Base-by-base conservation (phyloP, 2,113 vertebrate genomes). In the Bostrychus sinensis region DNA sequence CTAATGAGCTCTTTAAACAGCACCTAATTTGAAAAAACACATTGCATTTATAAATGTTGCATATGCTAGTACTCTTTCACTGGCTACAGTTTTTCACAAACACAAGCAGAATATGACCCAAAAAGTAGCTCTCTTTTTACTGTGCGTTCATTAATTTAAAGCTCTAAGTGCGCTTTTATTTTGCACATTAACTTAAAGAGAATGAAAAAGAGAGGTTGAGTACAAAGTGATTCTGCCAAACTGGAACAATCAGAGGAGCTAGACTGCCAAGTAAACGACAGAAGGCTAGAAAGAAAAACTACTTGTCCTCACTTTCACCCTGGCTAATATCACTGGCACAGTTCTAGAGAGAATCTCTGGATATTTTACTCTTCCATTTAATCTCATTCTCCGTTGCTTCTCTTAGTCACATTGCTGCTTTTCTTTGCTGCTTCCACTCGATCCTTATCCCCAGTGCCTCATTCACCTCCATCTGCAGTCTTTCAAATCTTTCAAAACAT, bases 251-350 rank as follows among this genome's bases (percentile, higher is more conserved):
- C 82, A 68, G 55, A 71, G 59, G 19, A 81, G 72, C 64, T 26
- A 39, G 54, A 65, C 66, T 90, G 86, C 88, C 85, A 87, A 87
- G 45, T 63, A 77, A 83, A 79, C 75, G 85, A 88, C 85, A 88
- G 82, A 83, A 81, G 81, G 72, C 60, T 71, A 56, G 67, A 82
- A 81, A 82, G 80, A 88, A 82, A 65, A 87, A 86, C 72, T 28
- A 73, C 81, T 83, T 85, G 86, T 88, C 88, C 88, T 86, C 83
- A 46, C 77, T 75, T 83, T 88, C 86, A 87, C 88, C 86, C 86
- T 69, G 51, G 71, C 76, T 85, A 85, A 82, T 82, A 86, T 87
- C 83, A 56, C 65, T 62, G 22, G 20, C 62, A 56, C 51, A 19
- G 69, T 86, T 83, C 73, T 81, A 62, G 42, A 77, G 58, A 74